phyloP scores from a whole-genome alignment of 2,888 invertebrate species.

The Cordilura impudica region DNA sequence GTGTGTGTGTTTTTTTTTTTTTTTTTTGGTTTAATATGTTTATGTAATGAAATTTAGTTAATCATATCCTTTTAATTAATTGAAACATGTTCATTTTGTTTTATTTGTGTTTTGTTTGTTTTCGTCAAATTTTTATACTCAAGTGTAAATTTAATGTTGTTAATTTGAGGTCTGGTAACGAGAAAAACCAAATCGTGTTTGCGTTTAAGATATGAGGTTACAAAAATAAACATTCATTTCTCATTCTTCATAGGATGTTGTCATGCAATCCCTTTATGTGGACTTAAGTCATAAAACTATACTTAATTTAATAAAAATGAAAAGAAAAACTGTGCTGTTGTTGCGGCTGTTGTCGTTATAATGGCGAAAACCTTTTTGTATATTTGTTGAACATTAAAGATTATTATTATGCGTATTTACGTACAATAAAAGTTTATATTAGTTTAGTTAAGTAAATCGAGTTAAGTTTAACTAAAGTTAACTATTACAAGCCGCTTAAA shows the following conservation, averaged over 20 bases:
- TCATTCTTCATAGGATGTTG: constrained; percentile 13
- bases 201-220: constrained; percentile 25
- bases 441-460: constrained; percentile 44
- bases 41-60: constrained; percentile 42
- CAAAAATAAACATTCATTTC: neutral
- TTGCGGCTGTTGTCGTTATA: neutral
- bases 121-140: neutral
- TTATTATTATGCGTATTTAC: constrained; percentile 42
- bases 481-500: constrained; percentile 59
- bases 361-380: neutral
- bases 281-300: constrained; percentile 40
- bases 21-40: too few relatives aligned
- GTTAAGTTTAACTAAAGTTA: constrained; percentile 30
- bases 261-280: constrained; percentile 38
- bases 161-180: neutral
- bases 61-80: constrained; percentile 61
- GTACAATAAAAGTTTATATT: constrained; percentile 21
- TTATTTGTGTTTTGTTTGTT: neutral
- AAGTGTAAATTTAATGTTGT: constrained; percentile 37
- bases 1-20: too few relatives aligned
- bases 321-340: too few relatives aligned
- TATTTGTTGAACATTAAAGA: constrained; percentile 32
- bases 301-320: constrained; percentile 45
- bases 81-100: constrained; percentile 47
- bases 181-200: neutral